Conservation (phyloP, 2,797 vertebrate species). For the Smutsia gigantea region DNA sequence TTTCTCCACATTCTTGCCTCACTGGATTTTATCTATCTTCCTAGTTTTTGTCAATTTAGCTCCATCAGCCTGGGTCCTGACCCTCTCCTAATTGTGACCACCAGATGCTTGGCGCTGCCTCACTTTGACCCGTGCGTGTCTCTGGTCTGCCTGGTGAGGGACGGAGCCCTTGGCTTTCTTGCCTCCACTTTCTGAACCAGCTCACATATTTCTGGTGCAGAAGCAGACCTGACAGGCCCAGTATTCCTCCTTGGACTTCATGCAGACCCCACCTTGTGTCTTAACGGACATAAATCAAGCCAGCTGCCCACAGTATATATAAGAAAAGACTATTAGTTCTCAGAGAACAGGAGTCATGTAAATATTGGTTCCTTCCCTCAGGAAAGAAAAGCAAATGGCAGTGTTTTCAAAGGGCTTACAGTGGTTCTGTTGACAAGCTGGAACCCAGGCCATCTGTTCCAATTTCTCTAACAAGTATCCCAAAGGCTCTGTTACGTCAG, state of each 20-base stretch:
- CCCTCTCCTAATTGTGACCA: background rate
- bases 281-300: background rate
- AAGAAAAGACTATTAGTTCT: background rate
- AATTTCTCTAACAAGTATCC: slow-evolving; percentile 61
- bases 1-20: background rate
- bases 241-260: background rate
- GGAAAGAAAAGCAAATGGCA: slow-evolving; percentile 55
- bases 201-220: background rate
- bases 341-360: slow-evolving; percentile 31
- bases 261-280: background rate
- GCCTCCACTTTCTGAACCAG: background rate
- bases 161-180: background rate
- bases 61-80: background rate
- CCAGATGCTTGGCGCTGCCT: background rate
- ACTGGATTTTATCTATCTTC: background rate
- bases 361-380: slow-evolving; percentile 5
- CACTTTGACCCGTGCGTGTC: background rate
- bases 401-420: slow-evolving; percentile 26
- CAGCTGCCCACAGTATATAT: background rate
- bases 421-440: slow-evolving; percentile 52
- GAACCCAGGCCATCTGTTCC: slow-evolving; percentile 61
- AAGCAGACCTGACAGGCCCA: background rate
- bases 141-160: background rate
- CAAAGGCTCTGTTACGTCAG: background rate
- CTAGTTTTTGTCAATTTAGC: background rate